Conservation (phyloP, 2,797 vertebrate species). For the Percopsis omiscomaycus region DNA sequence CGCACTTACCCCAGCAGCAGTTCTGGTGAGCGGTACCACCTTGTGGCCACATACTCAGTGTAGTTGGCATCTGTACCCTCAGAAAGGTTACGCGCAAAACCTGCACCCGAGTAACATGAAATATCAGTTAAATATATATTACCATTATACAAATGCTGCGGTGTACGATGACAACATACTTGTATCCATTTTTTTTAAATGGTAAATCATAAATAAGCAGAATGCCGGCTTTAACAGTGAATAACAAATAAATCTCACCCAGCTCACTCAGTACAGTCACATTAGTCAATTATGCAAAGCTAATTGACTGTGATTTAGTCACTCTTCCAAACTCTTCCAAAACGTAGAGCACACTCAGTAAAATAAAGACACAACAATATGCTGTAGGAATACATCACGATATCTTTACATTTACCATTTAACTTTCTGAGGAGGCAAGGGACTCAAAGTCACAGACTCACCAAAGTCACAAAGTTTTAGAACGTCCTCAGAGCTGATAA, state of each 20-base stretch:
- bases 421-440: not conserved
- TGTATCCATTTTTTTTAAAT: constrained; percentile 29
- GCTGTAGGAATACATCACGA: not conserved
- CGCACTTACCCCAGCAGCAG: constrained; percentile 91
- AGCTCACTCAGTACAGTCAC: constrained; percentile 51
- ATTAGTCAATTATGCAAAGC: constrained; percentile 54
- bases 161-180: not conserved
- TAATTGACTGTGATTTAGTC: constrained; percentile 43
- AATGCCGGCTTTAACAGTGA: constrained; percentile 62
- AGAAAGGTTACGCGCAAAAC: constrained; percentile 96
- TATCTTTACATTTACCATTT: not conserved
- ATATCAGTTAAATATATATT: not conserved
- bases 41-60: constrained; percentile 96
- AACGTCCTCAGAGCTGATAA: constrained; percentile 95
- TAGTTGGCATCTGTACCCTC: constrained; percentile 98
- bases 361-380: constrained; percentile 3
- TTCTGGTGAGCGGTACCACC: constrained; percentile 98
- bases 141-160: not conserved
- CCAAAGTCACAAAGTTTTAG: constrained; percentile 98
- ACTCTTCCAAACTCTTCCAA: constrained; percentile 13
- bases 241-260: constrained; percentile 67
- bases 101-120: constrained; percentile 64
- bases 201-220: constrained; percentile 51
- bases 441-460: constrained; percentile 69
- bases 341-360: constrained; percentile 34